These are phyloP conservation scores for Seira musarum DNA, from an alignment of 2,888 invertebrate genomes.

Conservation along the genomic window DNA sequence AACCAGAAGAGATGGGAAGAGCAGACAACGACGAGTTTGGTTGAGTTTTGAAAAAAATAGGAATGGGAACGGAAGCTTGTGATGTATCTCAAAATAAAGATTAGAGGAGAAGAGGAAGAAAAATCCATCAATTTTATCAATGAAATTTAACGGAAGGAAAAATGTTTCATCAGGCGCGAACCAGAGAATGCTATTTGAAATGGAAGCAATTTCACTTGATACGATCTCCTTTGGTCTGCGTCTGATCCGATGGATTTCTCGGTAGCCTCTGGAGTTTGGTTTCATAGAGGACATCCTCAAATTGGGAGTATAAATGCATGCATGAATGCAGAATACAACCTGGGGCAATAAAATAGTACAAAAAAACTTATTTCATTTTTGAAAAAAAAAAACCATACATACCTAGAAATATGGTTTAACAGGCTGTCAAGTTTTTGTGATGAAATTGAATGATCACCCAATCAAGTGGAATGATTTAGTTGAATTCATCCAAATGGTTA, in stretches of 20 bases:
- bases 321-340: too few species aligned
- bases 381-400: too few species aligned
- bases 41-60: slow-evolving; percentile 1
- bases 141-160: slow-evolving; percentile 5
- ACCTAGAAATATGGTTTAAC: too few species aligned
- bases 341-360: too few species aligned
- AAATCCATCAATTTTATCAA: slow-evolving; percentile 38
- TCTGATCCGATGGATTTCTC: slow-evolving; percentile 4
- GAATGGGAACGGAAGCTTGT: slow-evolving; percentile 10
- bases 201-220: slow-evolving; percentile 7
- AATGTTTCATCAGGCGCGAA: slow-evolving; percentile 2
- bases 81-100: slow-evolving; percentile 23
- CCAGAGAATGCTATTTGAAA: slow-evolving; percentile 14
- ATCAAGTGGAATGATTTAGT: too few species aligned
- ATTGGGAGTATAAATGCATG: not conserved
- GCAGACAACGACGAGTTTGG: not conserved
- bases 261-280: not conserved
- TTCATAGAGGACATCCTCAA: not conserved
- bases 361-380: too few species aligned
- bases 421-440: too few species aligned
- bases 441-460: too few species aligned
- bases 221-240: too few species aligned
- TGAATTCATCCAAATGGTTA: too few species aligned
- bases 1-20: slow-evolving; percentile 1
- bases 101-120: slow-evolving; percentile 24